Evolutionary conservation across 2,888 invertebrate genomes (phyloP).

Genomic region (Thymelicus lineola): DNA sequence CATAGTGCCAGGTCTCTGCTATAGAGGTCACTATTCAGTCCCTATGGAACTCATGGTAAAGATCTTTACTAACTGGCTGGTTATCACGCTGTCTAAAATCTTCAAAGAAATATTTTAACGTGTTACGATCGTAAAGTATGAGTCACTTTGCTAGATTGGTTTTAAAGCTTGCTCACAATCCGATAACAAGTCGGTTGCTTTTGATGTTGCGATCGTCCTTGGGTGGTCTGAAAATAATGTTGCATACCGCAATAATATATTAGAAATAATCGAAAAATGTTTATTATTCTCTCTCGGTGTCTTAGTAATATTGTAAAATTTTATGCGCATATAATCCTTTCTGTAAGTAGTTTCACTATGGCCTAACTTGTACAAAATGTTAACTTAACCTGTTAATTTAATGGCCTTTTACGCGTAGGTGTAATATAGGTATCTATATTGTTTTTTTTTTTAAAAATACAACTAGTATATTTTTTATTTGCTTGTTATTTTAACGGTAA

Average conservation of each 20-base stretch:
- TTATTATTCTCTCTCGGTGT: not conserved
- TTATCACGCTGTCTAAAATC: no score
- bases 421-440: not conserved
- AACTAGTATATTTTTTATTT: not conserved
- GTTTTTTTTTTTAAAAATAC: not conserved
- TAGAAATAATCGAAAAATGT: not conserved
- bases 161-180: no score
- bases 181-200: no score
- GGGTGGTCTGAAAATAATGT: no score
- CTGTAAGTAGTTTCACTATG: conserved; percentile 64
- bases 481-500: conserved; percentile 6
- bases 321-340: conserved; percentile 31
- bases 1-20: not conserved
- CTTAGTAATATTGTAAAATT: conserved; percentile 7
- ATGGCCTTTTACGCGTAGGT: not conserved
- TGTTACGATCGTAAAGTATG: not conserved
- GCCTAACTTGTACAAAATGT: conserved; percentile 55
- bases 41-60: not conserved
- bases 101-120: no score
- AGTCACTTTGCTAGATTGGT: not conserved
- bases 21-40: not conserved
- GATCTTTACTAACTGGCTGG: no score
- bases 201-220: no score
- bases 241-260: not conserved
- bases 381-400: not conserved